These are phyloP conservation scores for Danio kyathit DNA, from an alignment of 2,797 vertebrate genomes.

Conservation along the genomic window DNA sequence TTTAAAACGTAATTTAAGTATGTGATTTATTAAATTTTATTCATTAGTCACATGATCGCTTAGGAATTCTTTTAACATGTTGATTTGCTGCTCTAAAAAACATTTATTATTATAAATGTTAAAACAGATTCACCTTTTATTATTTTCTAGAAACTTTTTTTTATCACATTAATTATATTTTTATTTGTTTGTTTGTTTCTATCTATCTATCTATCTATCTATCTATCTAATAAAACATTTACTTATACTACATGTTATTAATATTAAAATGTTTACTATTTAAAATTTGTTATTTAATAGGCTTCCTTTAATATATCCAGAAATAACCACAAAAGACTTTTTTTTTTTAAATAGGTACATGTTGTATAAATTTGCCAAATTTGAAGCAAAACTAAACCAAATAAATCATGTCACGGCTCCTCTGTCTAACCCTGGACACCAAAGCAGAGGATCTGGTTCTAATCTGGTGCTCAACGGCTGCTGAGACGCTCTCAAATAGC, in stretches of 20 bases:
- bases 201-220: too few species aligned
- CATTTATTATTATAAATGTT: too few species aligned
- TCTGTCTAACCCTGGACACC: neutral
- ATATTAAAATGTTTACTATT: too few species aligned
- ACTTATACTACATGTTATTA: too few species aligned
- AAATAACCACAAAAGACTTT: neutral
- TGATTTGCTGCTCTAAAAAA: neutral
- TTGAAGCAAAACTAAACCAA: neutral
- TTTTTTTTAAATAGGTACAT: neutral
- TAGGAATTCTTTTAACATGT: neutral
- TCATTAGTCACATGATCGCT: neutral
- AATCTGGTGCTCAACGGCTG: constrained; percentile 26
- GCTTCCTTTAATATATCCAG: too few species aligned
- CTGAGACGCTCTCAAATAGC: constrained; percentile 18
- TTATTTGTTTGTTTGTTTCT: too few species aligned
- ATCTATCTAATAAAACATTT: too few species aligned
- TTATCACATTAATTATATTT: too few species aligned
- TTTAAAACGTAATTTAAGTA: neutral
- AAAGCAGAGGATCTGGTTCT: constrained; percentile 14
- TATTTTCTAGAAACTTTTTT: too few species aligned
- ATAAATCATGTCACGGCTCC: neutral
- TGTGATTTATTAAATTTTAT: neutral
- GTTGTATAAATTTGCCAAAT: neutral
- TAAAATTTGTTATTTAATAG: too few species aligned
- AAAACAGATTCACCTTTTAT: too few species aligned